Conservation (phyloP, 2,113 vertebrate genomes). For the Saccopteryx bilineata region DNA sequence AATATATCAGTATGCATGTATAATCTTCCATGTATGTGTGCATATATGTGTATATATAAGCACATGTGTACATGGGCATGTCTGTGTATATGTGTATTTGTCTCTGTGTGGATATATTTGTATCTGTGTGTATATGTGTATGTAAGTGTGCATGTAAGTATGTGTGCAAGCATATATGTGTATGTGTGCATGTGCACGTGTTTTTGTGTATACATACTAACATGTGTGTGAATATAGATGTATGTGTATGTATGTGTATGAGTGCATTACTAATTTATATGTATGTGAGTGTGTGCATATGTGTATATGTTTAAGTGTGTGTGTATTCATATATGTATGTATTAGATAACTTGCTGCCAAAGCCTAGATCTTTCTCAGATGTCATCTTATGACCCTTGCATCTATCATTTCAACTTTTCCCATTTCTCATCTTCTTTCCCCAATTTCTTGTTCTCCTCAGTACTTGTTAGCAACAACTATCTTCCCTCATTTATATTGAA, state of each 20-base stretch:
- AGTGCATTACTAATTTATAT: not conserved
- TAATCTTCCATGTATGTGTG: not conserved
- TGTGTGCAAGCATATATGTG: not conserved
- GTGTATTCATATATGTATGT: no score
- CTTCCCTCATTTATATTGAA: accelerated
- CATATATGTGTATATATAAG: not conserved
- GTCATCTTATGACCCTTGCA: not conserved
- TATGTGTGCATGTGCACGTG: not conserved
- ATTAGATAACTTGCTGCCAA: not conserved
- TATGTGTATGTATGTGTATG: not conserved
- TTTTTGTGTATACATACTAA: not conserved
- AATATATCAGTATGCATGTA: not conserved
- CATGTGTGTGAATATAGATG: not conserved
- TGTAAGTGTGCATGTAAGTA: accelerated
- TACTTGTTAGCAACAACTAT: accelerated
- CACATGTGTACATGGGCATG: no score
- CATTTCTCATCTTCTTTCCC: accelerated
- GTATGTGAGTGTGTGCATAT: not conserved
- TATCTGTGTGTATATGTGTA: not conserved
- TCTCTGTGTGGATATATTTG: not conserved
- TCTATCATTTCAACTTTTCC: accelerated
- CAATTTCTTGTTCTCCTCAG: accelerated
- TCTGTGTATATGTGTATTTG: accelerated
- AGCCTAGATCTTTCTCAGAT: not conserved
- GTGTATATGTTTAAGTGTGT: not conserved